These are phyloP conservation scores for Pseudomugil tenellus DNA, from an alignment of 2,797 vertebrate species.

Conservation along the genomic window DNA sequence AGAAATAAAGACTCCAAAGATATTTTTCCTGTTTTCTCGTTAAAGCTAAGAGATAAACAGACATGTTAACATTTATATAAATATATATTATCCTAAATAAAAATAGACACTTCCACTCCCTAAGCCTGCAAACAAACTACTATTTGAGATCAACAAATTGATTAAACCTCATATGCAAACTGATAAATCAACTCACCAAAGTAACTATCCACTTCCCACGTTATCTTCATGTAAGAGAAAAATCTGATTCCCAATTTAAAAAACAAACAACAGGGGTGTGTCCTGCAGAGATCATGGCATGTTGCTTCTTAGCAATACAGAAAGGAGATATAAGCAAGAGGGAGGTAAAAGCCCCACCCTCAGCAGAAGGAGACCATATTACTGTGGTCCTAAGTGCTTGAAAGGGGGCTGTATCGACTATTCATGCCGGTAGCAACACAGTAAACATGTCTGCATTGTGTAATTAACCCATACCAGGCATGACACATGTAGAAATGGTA, in stretches of 20 bases:
- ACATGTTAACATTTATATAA: too few species aligned
- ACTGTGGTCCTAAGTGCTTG: constrained; percentile 51
- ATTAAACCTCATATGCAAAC: not conserved
- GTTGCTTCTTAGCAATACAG: not conserved
- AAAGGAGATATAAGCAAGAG: constrained; percentile 9
- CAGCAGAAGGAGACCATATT: constrained; percentile 55
- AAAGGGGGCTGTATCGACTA: constrained; percentile 58
- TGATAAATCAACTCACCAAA: constrained; percentile 53
- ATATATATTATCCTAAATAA: too few species aligned
- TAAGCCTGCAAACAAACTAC: not conserved
- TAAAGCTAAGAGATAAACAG: not conserved
- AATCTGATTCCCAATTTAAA: constrained; percentile 6
- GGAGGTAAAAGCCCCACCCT: constrained; percentile 44
- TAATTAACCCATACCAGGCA: too few species aligned
- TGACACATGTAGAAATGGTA: too few species aligned
- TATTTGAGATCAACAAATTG: not conserved
- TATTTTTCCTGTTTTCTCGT: not conserved
- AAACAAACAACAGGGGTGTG: not conserved
- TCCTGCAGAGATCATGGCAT: constrained; percentile 2
- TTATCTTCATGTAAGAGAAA: constrained; percentile 2
- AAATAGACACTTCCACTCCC: too few species aligned
- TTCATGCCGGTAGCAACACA: not conserved
- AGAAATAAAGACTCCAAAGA: not conserved
- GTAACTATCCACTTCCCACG: not conserved
- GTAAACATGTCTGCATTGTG: constrained; percentile 4